Percentiles rank a stretch among this genome's conserved stretches.
phyloP scores from a whole-genome alignment of 2,113 vertebrate species.

The Myiagra hebetior region DNA sequence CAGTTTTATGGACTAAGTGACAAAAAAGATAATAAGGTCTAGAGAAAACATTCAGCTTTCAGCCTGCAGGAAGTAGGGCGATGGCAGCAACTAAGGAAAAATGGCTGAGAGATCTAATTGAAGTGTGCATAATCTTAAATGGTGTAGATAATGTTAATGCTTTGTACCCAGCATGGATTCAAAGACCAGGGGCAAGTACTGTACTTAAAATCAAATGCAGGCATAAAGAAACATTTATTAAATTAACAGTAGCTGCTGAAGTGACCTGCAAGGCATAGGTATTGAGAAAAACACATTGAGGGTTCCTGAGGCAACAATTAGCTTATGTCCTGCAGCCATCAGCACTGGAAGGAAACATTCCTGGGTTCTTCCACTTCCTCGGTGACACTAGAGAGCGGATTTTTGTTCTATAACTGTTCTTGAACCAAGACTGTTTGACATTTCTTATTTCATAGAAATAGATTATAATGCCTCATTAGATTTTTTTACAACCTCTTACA shows the following conservation, averaged over 20 bases:
- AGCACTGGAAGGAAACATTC: not conserved
- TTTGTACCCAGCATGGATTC: constrained; percentile 68
- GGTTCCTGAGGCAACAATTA: constrained; percentile 59
- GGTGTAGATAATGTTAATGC: constrained; percentile 72
- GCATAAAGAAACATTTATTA: constrained; percentile 67
- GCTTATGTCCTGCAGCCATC: constrained; percentile 48
- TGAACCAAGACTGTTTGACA: not conserved
- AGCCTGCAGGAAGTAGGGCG: not conserved
- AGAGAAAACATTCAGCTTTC: not conserved
- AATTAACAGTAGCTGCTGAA: constrained; percentile 66
- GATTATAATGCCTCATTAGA: not conserved
- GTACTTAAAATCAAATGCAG: constrained; percentile 57
- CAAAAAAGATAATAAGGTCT: constrained; percentile 7
- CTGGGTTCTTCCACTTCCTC: constrained; percentile 36
- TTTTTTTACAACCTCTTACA: not conserved
- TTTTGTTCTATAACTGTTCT: constrained; percentile 44
- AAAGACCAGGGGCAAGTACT: constrained; percentile 65
- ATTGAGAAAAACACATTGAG: constrained; percentile 43
- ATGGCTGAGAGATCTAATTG: constrained; percentile 55
- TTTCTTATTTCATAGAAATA: not conserved
- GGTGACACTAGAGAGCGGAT: not conserved
- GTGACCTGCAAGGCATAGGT: constrained; percentile 67
- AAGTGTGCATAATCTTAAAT: constrained; percentile 69
- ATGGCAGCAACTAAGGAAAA: not conserved
- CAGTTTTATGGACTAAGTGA: not conserved